These are phyloP conservation scores for Caenorhabditis sp. DNA, from an alignment of 2,888 invertebrate species.

Conservation along the genomic window DNA sequence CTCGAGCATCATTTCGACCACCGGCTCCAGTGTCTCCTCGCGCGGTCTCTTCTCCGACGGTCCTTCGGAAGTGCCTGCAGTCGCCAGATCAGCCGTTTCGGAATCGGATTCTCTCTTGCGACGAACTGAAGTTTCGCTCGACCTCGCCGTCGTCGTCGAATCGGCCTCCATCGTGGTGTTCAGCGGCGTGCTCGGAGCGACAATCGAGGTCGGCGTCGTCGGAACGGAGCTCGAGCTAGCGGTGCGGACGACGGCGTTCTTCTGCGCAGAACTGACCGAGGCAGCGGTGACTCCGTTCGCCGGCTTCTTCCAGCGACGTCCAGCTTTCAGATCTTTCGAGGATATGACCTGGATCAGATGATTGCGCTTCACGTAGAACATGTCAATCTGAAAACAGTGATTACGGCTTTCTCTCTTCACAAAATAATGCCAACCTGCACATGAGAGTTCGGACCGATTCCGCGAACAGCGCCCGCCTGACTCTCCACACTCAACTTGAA, in stretches of 20 bases:
- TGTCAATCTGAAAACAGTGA: constrained; percentile 50
- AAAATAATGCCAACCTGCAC: constrained; percentile 17
- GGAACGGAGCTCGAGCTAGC: constrained; percentile 25
- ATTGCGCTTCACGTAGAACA: constrained; percentile 65
- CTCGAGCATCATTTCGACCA: constrained; percentile 17
- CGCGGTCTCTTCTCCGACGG: constrained; percentile 24
- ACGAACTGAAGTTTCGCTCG: constrained; percentile 3
- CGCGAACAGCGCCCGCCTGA: constrained; percentile 24
- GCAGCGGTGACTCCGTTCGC: not conserved
- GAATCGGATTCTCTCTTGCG: constrained; percentile 6
- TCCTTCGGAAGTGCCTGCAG: not conserved
- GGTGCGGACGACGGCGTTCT: not conserved
- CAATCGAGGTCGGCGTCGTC: constrained; percentile 20
- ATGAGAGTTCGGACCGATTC: constrained; percentile 34
- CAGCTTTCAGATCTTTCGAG: constrained; percentile 29
- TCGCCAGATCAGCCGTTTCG: not conserved
- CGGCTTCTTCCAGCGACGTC: constrained; percentile 37
- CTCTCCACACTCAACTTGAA: constrained; percentile 40
- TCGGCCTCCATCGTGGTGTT: constrained; percentile 1
- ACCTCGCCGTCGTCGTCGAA: constrained; percentile 3
- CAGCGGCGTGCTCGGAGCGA: constrained; percentile 3
- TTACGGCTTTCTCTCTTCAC: not conserved
- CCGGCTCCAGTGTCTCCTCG: constrained; percentile 10
- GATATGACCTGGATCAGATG: constrained; percentile 63
- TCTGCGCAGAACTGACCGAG: not conserved